Evolutionary conservation across 1,140 invertebrate genomes (phyloP), one percentile per base, ranked within the genome.

Genomic region (Acromyrmex echinatior): DNA sequence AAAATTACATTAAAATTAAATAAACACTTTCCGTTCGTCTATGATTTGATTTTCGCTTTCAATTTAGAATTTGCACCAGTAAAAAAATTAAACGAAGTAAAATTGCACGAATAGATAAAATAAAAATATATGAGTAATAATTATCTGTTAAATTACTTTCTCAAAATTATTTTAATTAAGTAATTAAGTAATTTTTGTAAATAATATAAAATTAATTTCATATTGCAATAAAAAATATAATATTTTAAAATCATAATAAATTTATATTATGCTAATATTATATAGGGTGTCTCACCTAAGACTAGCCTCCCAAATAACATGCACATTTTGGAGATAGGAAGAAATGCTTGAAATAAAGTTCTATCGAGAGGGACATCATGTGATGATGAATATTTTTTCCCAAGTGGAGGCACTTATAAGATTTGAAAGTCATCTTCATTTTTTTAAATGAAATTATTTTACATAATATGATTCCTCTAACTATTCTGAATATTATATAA

Each of bases 181-280:
- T 45, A 45, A 56, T 18, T 56, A 9, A 51, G 6, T 18, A 14
- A 56, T 12, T 45, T 39, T 45, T 45, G 2, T 7, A 70, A 25
- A 39, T 45, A 14, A 70, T 35, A 35, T 14, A 70, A 70, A 45
- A 45, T 45, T 70, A 70, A 70, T 45, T 70, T 70, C n/a, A 25
- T 25, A 25, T 21, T 70, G 31, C 18, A 12, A 68, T 68, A 68
- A 68, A 25, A 31, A 70, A 45, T 12, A 9, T 70, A 9, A 70
- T 45, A 45, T 45, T 66, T 66, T 35, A 0, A 65, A 6, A 39
- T 39, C 10, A 31, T 39, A 5, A 66, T 45, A 25, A 28, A 9
- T 21, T 21, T 21, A 21, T 35, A 68, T 68, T 39, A 39, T 18
- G 51, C 2, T 53, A 16, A n/a, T 56, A 39, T 66, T 9, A 9